phyloP scores from a whole-genome alignment of 1,140 invertebrate species.

The Microplitis demolitor region DNA sequence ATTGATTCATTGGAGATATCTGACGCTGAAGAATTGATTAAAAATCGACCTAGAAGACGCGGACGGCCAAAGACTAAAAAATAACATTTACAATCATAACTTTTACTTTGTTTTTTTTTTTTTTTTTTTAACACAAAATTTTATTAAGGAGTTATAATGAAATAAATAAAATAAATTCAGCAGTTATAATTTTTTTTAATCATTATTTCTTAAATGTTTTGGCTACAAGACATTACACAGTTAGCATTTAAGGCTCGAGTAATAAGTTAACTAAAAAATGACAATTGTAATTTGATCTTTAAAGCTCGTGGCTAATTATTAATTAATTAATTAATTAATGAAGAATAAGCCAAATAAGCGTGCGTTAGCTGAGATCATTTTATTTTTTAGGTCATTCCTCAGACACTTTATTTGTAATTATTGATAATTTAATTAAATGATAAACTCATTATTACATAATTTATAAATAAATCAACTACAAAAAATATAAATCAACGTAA shows the following conservation, averaged over 20 bases:
- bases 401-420: neutral
- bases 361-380: neutral
- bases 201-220: neutral
- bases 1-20: slow-evolving; percentile 39
- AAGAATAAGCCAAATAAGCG: neutral
- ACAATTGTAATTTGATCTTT: neutral
- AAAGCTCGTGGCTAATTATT: neutral
- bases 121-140: too few species aligned
- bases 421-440: neutral
- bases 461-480: too few species aligned
- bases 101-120: too few species aligned
- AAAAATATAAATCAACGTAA: too few species aligned
- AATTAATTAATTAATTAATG: neutral
- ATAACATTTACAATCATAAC: neutral
- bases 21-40: slow-evolving; percentile 32
- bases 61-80: slow-evolving; percentile 11
- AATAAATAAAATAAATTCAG: neutral
- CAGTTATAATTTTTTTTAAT: neutral
- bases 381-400: neutral
- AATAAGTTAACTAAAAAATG: neutral
- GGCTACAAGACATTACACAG: neutral
- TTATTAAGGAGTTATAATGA: neutral
- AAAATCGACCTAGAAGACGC: slow-evolving; percentile 5
- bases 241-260: neutral
- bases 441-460: neutral